Percentiles rank a stretch among this genome's conserved stretches.
These are phyloP conservation scores for Yponomeuta evonymella DNA, from an alignment of 2,888 invertebrate genomes.

Conservation along the genomic window DNA sequence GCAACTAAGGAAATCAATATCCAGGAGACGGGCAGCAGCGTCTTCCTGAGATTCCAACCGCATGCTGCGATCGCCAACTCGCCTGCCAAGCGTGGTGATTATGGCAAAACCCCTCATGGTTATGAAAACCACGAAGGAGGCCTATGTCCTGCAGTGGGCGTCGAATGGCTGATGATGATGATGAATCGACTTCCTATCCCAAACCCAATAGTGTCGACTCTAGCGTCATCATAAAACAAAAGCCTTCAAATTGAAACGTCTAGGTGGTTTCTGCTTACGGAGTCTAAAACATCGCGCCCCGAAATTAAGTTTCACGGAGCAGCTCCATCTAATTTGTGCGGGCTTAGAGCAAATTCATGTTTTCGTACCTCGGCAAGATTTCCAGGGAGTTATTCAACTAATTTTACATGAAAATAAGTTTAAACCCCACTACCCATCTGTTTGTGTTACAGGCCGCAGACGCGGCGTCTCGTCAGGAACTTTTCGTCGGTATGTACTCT, in stretches of 20 bases:
- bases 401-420: constrained; percentile 1
- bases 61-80: too few species aligned
- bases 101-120: too few species aligned
- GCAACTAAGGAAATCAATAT: too few species aligned
- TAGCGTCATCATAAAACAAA: neutral
- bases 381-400: neutral
- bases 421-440: neutral
- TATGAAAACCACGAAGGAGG: too few species aligned
- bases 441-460: neutral
- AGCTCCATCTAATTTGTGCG: constrained; percentile 47
- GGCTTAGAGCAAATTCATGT: constrained; percentile 70
- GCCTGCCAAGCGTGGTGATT: too few species aligned
- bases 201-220: neutral
- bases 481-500: neutral
- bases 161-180: too few species aligned
- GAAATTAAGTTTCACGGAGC: constrained; percentile 24
- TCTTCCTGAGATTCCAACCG: too few species aligned
- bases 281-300: neutral
- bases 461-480: neutral
- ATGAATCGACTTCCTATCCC: too few species aligned
- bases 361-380: constrained; percentile 24
- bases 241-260: too few species aligned
- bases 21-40: too few species aligned
- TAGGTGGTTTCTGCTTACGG: neutral
- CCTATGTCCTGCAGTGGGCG: too few species aligned